Base-by-base conservation (phyloP, 2,888 invertebrate genomes). In the Pristionchus exspectatus region DNA sequence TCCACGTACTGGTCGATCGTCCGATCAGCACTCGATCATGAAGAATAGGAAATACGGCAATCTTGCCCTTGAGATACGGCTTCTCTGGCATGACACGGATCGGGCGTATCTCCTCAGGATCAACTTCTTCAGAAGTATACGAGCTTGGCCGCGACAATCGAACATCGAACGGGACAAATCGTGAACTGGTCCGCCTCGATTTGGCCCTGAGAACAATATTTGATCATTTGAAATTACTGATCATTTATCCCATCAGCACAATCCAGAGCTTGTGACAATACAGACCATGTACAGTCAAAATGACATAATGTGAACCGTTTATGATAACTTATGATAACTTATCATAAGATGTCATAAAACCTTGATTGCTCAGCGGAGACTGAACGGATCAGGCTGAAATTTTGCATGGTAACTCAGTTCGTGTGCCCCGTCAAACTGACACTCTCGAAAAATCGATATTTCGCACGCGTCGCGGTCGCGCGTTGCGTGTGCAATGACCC, bases 41-140 rank as follows among this genome's bases (percentile, higher is more conserved):
- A 18, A 90, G 90, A 84, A 94, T 91, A n/a, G 93, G 90, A 84
- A 90, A 94, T 38, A 90, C 89, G 72, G 93, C 91, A 24, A 90
- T 89, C 44, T 91, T 90, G 7, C 94, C 94, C n/a, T 90, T 91
- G 21, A 94, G 88, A 66, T n/a, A 66, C 24, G 66, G 66, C 66
- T n/a, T 66, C 12, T 66, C 66, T 7, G 66, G 21, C 4, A 18
- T 59, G 14, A 3, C 9, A 3, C 9, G 12, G 66, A n/a, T 27
- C 24, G 66, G 27, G 27, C 10, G 24, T 5, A 7, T n/a, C 7
- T 66, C n/a, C 27, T n/a, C 12, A 66, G 5, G n/a, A 66, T 66
- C 21, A 2, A 7, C 9, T 21, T 24, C n/a, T 66, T 21, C 27
- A n/a, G 66, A 66, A 1, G 24, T 12, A 24, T 24, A 24, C 66